Evolutionary conservation across 2,888 invertebrate species (phyloP), one percentile per base, ranked within the genome.

Genomic region (Epirrhoe tristata): DNA sequence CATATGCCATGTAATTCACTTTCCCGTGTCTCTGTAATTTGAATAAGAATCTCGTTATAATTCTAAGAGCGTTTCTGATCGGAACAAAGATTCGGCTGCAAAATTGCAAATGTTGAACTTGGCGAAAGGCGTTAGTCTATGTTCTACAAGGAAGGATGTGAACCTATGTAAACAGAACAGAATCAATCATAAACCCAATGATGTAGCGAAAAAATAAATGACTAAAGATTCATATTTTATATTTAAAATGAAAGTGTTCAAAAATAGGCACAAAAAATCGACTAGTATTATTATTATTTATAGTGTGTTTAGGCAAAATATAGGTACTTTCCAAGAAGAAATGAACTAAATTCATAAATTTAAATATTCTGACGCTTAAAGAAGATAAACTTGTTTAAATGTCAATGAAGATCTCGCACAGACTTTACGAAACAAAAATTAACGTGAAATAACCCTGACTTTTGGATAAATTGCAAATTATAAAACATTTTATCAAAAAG

Each of bases 11-110:
- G 73, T 83, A 81, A 81, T 83, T 84, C 82, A 86, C 87, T 89
- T 88, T 89, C 88, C 81, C 86, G 81, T 77, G 74, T 79, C 75
- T 74, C 70, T 72, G 67, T 56, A 75, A 88, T 88, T 87, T 87
- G 75, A 87, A 89, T 88, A 86, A 87, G 82, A 78, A 72, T 65
- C 79, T 81, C 80, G 76, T 89, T 82, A 74, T 72, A 67, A 87
- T 87, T 83, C 87, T 74, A 71, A 63, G 55, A 65, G 75, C 82
- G 81, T 82, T 65, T 72, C 66, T 59, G 74, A 77, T 81, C 74
- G 74, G 73, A 74, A 63, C 73, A 68, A 67, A 73, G 77, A 80
- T 80, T 81, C 67, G 75, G 74, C 66, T 72, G 75, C 24, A 3
- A 24, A 24, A 24, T 24, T 75, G 75, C 68, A 70, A 77, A 78